Evolutionary conservation across 1,140 invertebrate species (phyloP), one percentile per base, ranked within the genome.

Genomic region (Scaptomyza pallida): DNA sequence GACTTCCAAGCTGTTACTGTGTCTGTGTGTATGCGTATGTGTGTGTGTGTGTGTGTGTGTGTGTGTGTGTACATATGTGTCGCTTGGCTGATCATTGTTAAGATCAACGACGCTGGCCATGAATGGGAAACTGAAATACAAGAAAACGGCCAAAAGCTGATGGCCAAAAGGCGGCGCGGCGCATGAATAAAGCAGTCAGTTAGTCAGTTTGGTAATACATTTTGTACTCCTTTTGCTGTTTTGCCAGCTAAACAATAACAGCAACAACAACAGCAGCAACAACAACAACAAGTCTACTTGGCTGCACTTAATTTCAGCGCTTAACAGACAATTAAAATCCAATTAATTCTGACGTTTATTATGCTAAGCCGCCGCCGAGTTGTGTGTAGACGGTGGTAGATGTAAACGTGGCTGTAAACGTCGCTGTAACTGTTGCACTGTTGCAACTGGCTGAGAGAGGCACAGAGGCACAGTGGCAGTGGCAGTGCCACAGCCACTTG

Each of bases 331-430:
- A 86, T 86, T 86, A 86, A 86, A 86, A 86, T 86, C 82, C 82
- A 86, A 86, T 86, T 86, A 86, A 86, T 86, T 86, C 82, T 86
- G 82, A 86, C 82, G 82, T 86, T 88, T 86, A 88, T 86, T 86
- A 88, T 86, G 78, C 74, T 86, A 88, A 86, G 82, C 82, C 82
- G 78, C 77, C 78, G 4, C 19, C 4, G 19, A 2, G 4, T 21
- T 76, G 61, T 81, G 64, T 80, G 71, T 51, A 51, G 65, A 51
- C 47, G 26, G 19, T 63, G 23, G 67, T 63, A 48, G 60, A 23
- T 57, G 40, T 57, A 16, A 33, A 21, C 30, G 41, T 57, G 15
- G 56, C 19, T 72, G 55, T 72, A 43, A 57, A 62, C 37, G 47
- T 41, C 33, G 33, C 35, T 62, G 33, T 61, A 26, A 41, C 26